A percentile compares a stretch with the other conserved stretches of the same genome.
Conservation (phyloP, 2,113 vertebrate species). For the Corythornis madagascariensis region DNA sequence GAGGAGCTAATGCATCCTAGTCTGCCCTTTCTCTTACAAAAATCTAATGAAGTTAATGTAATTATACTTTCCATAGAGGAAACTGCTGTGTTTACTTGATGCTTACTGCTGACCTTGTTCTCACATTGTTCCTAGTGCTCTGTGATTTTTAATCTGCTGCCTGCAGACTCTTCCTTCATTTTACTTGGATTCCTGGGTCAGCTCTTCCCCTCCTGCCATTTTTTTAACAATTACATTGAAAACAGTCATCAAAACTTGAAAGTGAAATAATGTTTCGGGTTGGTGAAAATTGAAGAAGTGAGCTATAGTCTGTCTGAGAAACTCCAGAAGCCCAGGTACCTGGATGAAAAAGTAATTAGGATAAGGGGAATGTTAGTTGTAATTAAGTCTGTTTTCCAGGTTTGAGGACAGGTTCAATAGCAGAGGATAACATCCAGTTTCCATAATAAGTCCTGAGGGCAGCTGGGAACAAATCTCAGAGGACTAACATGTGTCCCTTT, state of each 20-base stretch:
- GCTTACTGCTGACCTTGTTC: slow-evolving; percentile 5
- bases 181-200: background rate
- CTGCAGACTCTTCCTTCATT: background rate
- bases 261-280: background rate
- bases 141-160: background rate
- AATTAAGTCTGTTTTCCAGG: background rate
- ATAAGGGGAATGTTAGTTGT: background rate
- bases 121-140: background rate
- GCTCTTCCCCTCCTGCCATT: rapidly evolving
- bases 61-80: slow-evolving; percentile 27
- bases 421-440: background rate
- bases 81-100: background rate
- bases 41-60: background rate
- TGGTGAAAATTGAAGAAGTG: background rate
- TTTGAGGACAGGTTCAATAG: background rate
- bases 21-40: background rate
- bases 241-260: background rate
- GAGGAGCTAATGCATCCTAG: background rate
- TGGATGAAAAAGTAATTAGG: background rate
- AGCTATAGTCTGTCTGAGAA: background rate
- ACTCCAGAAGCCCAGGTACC: background rate
- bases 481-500: background rate
- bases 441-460: background rate
- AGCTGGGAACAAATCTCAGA: background rate
- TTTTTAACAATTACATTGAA: background rate